Percentiles rank a stretch among this genome's conserved stretches.
Evolutionary conservation across 2,888 invertebrate genomes (phyloP).

Genomic region (Patella caerulea): DNA sequence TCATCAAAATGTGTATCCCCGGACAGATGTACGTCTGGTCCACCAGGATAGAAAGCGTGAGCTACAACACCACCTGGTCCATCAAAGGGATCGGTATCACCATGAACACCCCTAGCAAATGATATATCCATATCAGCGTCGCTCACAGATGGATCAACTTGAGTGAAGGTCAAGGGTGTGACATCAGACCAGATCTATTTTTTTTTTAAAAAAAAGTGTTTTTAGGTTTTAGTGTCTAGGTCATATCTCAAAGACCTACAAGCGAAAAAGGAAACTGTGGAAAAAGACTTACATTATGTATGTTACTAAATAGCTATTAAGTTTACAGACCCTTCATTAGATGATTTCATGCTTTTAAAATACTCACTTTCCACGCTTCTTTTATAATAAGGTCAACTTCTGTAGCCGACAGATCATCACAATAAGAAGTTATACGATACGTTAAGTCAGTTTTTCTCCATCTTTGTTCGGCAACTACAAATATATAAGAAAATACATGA

Average conservation of each 20-base stretch:
- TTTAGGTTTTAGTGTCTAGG: too few species aligned
- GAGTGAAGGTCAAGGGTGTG: constrained; percentile 14
- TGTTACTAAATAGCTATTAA: too few species aligned
- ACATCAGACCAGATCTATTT: constrained; percentile 17
- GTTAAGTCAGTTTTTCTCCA: constrained; percentile 15
- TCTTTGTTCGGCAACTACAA: not conserved
- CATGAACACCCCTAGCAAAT: constrained; percentile 16
- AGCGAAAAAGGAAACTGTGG: too few species aligned
- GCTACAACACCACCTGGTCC: constrained; percentile 21
- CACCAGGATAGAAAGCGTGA: constrained; percentile 20
- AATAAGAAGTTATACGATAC: constrained; percentile 11
- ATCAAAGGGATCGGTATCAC: constrained; percentile 19
- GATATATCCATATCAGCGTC: constrained; percentile 18
- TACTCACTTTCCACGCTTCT: constrained; percentile 14
- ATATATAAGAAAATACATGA: too few species aligned
- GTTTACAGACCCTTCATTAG: too few species aligned
- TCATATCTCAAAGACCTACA: too few species aligned
- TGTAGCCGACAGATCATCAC: constrained; percentile 11
- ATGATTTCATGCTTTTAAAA: not conserved
- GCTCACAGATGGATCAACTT: not conserved
- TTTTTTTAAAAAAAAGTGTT: too few species aligned
- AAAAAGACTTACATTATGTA: too few species aligned
- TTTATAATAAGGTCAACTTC: constrained; percentile 9
- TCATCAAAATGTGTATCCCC: constrained; percentile 23
- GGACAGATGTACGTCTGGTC: not conserved